These are phyloP conservation scores for Opisthograptis luteolata DNA, from an alignment of 2,888 invertebrate genomes.

Conservation along the genomic window DNA sequence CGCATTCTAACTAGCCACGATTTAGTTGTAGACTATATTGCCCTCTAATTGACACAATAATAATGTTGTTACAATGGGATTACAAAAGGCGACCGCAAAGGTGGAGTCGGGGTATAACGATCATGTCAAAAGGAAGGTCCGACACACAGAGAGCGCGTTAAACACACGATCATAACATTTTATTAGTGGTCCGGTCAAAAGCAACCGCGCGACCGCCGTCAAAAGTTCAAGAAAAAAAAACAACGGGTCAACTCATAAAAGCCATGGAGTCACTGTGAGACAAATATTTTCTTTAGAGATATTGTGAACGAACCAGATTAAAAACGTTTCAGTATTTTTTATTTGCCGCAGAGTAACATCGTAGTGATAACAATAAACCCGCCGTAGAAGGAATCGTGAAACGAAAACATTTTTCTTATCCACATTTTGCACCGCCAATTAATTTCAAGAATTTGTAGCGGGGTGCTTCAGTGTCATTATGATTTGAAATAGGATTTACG, in stretches of 20 bases:
- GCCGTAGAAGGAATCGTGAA: slow-evolving; percentile 15
- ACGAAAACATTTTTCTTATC: slow-evolving; percentile 24
- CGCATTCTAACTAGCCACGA: slow-evolving; percentile 65
- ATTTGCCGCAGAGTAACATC: not conserved
- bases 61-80: slow-evolving; percentile 75
- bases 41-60: slow-evolving; percentile 79
- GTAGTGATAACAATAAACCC: slow-evolving; percentile 28
- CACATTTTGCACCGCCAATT: slow-evolving; percentile 13
- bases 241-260: slow-evolving; percentile 80
- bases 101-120: slow-evolving; percentile 77
- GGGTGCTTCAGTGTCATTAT: slow-evolving; percentile 35
- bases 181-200: slow-evolving; percentile 83
- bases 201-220: slow-evolving; percentile 80
- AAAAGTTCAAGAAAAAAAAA: slow-evolving; percentile 80
- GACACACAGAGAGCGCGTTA: slow-evolving; percentile 82
- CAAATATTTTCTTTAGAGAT: slow-evolving; percentile 64
- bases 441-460: slow-evolving; percentile 29
- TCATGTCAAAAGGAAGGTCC: slow-evolving; percentile 82
- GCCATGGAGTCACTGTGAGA: slow-evolving; percentile 73
- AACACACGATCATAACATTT: slow-evolving; percentile 84
- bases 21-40: slow-evolving; percentile 71
- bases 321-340: slow-evolving; percentile 34
- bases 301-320: slow-evolving; percentile 42
- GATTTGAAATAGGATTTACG: slow-evolving; percentile 47
- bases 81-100: slow-evolving; percentile 80